Evolutionary conservation across 2,797 vertebrate genomes (phyloP).

Genomic region (Mionectes olivaceus): DNA sequence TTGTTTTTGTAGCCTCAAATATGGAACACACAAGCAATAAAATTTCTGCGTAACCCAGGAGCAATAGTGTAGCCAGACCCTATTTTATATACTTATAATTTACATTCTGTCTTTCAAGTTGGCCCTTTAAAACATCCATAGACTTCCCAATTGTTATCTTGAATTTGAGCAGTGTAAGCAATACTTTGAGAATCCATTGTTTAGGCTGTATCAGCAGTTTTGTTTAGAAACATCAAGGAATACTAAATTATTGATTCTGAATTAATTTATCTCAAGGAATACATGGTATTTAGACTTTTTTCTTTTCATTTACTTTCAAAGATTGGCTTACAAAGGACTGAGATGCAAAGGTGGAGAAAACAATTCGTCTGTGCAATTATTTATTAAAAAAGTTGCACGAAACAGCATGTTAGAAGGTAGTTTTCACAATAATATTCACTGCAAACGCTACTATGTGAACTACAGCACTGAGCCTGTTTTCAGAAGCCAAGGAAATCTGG

Average conservation of each 20-base stretch:
- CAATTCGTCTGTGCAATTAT: background rate
- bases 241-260: slow-evolving; percentile 10
- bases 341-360: slow-evolving; percentile 13
- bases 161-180: background rate
- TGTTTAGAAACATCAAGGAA: background rate
- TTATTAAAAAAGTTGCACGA: background rate
- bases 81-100: background rate
- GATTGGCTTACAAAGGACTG: background rate
- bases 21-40: background rate
- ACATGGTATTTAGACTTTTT: slow-evolving; percentile 39
- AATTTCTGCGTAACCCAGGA: background rate
- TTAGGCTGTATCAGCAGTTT: background rate
- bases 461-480: background rate
- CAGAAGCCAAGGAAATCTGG: background rate
- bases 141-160: background rate
- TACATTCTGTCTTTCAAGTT: background rate
- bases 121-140: background rate
- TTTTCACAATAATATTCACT: background rate
- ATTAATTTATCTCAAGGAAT: slow-evolving; percentile 39
- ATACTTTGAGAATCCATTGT: background rate
- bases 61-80: background rate
- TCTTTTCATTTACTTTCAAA: slow-evolving; percentile 37
- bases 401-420: background rate
- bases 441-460: background rate
- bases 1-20: background rate